Base-by-base conservation (phyloP, 2,888 invertebrate genomes). In the Monopis laevigella region DNA sequence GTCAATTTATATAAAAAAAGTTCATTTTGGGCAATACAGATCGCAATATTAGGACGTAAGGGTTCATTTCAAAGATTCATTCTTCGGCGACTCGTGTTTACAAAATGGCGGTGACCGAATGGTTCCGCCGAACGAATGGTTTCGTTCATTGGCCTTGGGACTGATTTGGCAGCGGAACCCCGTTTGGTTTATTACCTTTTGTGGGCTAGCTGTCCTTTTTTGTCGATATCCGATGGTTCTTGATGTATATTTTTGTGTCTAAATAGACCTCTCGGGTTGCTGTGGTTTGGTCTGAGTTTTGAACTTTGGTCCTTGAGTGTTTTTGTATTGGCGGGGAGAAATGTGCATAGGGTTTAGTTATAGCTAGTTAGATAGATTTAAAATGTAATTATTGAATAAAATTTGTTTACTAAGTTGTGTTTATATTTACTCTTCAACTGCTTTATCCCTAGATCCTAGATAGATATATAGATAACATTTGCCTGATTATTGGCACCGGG, bases 131-230 rank as follows among this genome's bases (percentile, higher is more conserved):
- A 12, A 32, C 32, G 30, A 17, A 7, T 32, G 17, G 11, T 28
- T 6, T 28, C 8, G 28, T 28, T 28, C 11, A 28, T 21, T 4
- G 28, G 32, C 32, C 8, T 32, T 17, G 32, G 17, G 16, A 10
- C 17, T 32, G 2, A 32, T 17, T 17, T 2, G 32, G 14, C 14
- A 14, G 17, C 10, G 32, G 32, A 32, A 32, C 16, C 32, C 32
- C n/a, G n/a, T n/a, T n/a, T n/a, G n/a, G n/a, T n/a, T n/a, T n/a
- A n/a, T n/a, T n/a, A n/a, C n/a, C 32, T 16, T 17, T 4, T 8
- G 32, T 32, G 32, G 32, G 32, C 32, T 32, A 32, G 32, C 17
- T 32, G 32, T 32, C 32, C 8, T 17, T 14, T 32, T 32, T 32
- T 32, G 17, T 17, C 32, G n/a, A 13, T 32, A 32, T 17, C 14